phyloP scores from a whole-genome alignment of 2,113 vertebrate genomes.

The Rhipidura dahli region DNA sequence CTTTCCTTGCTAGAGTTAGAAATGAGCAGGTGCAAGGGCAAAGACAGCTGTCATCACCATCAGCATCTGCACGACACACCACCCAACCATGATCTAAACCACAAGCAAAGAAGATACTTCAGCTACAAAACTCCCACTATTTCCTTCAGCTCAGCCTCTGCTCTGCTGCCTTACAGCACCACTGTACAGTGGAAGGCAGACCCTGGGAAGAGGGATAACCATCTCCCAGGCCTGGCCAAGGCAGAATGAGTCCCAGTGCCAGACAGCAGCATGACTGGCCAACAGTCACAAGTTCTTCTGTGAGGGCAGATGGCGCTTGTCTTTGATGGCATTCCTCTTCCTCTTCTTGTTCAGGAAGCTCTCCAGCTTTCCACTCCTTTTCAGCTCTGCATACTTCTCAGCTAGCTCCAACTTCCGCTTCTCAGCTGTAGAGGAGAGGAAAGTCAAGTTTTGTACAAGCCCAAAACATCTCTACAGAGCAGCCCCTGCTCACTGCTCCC shows the following conservation, averaged over 20 bases:
- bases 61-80: background rate
- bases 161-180: background rate
- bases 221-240: background rate
- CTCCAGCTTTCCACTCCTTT: slow-evolving; percentile 90
- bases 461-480: background rate
- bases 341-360: slow-evolving; percentile 92
- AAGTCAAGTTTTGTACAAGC: background rate
- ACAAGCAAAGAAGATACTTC: background rate
- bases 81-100: background rate
- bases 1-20: background rate
- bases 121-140: background rate
- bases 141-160: background rate
- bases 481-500: background rate
- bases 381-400: slow-evolving; percentile 87
- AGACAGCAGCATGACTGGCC: background rate
- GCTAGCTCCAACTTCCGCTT: slow-evolving; percentile 84
- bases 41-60: background rate
- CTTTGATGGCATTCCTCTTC: slow-evolving; percentile 90
- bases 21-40: background rate
- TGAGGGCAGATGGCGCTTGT: slow-evolving; percentile 82
- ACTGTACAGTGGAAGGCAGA: background rate
- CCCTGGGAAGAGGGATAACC: background rate
- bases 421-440: slow-evolving; percentile 74
- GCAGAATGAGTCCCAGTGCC: background rate
- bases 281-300: slow-evolving; percentile 54